phyloP scores from a whole-genome alignment of 2,888 invertebrate genomes.

The Watsonalla cultraria region DNA sequence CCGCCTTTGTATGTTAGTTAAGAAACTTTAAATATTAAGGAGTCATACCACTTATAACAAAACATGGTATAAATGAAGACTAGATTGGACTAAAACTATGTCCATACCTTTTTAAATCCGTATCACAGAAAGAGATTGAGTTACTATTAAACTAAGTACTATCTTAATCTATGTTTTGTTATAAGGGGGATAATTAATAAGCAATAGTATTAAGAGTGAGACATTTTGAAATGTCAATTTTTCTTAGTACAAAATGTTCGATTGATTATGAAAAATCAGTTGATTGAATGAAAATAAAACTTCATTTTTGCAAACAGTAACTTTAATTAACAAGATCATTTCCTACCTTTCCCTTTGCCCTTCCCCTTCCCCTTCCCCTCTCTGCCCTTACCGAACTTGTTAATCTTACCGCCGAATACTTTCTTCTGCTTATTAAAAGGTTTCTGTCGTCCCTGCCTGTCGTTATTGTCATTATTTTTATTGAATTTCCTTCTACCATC shows the following conservation, averaged over 20 bases:
- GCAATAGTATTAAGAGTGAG: too few species aligned
- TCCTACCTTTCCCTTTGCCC: slow-evolving; percentile 43
- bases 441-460: slow-evolving; percentile 18
- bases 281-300: slow-evolving; percentile 9
- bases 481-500: slow-evolving; percentile 19
- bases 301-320: slow-evolving; percentile 10
- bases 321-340: slow-evolving; percentile 21
- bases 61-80: too few species aligned
- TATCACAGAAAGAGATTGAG: too few species aligned
- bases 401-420: slow-evolving; percentile 64
- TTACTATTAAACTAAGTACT: too few species aligned
- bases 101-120: too few species aligned
- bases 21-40: neutral
- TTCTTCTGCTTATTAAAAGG: slow-evolving; percentile 47
- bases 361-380: slow-evolving; percentile 28
- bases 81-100: too few species aligned
- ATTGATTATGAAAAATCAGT: too few species aligned
- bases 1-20: neutral
- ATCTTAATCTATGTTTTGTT: too few species aligned
- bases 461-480: slow-evolving; percentile 25
- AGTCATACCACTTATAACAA: too few species aligned
- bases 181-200: too few species aligned
- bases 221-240: too few species aligned
- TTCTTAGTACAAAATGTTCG: too few species aligned
- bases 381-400: slow-evolving; percentile 41